phyloP scores from a whole-genome alignment of 2,888 invertebrate genomes.

The Phasia obesa region DNA sequence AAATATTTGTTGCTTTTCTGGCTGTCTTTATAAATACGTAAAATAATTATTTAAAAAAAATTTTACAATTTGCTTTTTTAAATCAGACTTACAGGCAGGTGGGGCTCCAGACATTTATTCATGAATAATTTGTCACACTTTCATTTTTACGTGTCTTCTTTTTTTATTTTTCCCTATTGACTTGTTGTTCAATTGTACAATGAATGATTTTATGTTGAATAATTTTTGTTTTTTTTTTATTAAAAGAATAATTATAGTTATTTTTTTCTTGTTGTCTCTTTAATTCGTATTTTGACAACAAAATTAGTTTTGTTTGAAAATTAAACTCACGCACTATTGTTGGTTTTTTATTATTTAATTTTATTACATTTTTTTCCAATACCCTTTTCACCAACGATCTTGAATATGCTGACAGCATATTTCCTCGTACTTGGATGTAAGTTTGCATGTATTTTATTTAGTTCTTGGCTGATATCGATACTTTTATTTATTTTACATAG shows the following conservation, averaged over 20 bases:
- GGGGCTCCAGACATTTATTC: neutral
- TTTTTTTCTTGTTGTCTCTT: neutral
- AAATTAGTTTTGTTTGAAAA: slow-evolving; percentile 32
- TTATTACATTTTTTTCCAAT: neutral
- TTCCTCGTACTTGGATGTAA: no score
- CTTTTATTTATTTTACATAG: no score
- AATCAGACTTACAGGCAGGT: neutral
- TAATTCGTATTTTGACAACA: slow-evolving; percentile 34
- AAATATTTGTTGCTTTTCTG: neutral
- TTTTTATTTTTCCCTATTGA: slow-evolving; percentile 16
- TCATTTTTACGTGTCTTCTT: slow-evolving; percentile 31
- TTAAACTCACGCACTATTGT: slow-evolving; percentile 64
- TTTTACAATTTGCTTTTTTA: slow-evolving; percentile 1
- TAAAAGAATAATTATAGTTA: neutral
- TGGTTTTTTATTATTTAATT: slow-evolving; percentile 35
- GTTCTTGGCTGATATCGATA: no score
- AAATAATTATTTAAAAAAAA: slow-evolving; percentile 31
- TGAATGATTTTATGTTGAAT: slow-evolving; percentile 15
- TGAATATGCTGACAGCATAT: neutral
- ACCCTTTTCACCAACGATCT: neutral
- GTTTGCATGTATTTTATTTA: no score
- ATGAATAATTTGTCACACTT: slow-evolving; percentile 63
- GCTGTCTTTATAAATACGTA: neutral
- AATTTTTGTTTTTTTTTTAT: slow-evolving; percentile 1
- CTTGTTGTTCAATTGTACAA: slow-evolving; percentile 15